Evolutionary conservation across 1,140 invertebrate genomes (phyloP).

Genomic region (Latrodectus geometricus): DNA sequence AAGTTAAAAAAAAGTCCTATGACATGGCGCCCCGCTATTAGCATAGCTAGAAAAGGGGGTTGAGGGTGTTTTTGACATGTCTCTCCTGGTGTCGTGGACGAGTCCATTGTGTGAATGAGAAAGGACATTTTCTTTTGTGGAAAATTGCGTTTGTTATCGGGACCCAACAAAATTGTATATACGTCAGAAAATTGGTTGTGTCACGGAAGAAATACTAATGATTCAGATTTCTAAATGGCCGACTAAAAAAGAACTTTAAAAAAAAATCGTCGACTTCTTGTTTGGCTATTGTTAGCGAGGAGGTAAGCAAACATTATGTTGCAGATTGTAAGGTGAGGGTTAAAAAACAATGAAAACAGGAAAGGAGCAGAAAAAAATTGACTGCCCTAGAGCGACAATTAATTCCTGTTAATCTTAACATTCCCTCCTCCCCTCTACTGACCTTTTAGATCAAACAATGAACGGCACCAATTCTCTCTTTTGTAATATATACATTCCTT

Average conservation of each 20-base stretch:
- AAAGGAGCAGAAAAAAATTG: slow-evolving; percentile 49
- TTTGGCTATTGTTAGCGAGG: slow-evolving; percentile 34
- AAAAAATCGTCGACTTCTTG: slow-evolving; percentile 39
- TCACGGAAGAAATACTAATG: slow-evolving; percentile 62
- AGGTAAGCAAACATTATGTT: slow-evolving; percentile 54
- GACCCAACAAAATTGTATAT: slow-evolving; percentile 59
- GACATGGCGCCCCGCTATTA: slow-evolving; percentile 59
- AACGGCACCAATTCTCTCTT: slow-evolving; percentile 43
- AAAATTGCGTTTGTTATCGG: slow-evolving; percentile 63
- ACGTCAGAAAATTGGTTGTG: slow-evolving; percentile 61
- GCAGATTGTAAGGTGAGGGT: slow-evolving; percentile 42
- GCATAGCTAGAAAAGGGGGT: slow-evolving; percentile 53
- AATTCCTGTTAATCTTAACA: slow-evolving; percentile 62
- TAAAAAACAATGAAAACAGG: slow-evolving; percentile 53
- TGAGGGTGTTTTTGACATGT: slow-evolving; percentile 60
- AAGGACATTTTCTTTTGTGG: slow-evolving; percentile 62
- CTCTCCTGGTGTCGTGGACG: slow-evolving; percentile 49
- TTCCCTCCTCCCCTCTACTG: slow-evolving; percentile 29
- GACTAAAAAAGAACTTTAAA: slow-evolving; percentile 58
- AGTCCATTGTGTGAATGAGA: slow-evolving; percentile 61
- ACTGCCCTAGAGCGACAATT: slow-evolving; percentile 60
- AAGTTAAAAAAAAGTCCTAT: slow-evolving; percentile 28
- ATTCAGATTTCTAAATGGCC: slow-evolving; percentile 61
- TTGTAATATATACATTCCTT: slow-evolving; percentile 33
- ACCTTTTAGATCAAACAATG: slow-evolving; percentile 42